phyloP scores from a whole-genome alignment of 2,797 vertebrate species.

The Sarcophilus harrisii region DNA sequence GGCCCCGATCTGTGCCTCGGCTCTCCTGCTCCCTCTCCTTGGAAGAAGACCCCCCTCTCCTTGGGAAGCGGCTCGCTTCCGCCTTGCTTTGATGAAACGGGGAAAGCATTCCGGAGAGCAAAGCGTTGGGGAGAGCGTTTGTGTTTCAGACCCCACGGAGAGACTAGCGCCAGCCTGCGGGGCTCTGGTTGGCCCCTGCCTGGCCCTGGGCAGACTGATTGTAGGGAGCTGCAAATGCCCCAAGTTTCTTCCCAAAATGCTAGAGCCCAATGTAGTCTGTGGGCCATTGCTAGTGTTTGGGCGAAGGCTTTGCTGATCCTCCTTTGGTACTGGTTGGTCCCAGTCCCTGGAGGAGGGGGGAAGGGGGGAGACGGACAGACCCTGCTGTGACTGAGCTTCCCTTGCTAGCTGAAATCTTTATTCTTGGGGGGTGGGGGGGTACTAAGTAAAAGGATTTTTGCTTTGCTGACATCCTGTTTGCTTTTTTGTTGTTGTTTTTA shows the following conservation, averaged over 20 bases:
- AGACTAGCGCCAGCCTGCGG: background rate
- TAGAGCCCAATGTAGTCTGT: background rate
- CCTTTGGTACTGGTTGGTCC: background rate
- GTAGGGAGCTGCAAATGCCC: background rate
- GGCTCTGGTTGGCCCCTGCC: background rate
- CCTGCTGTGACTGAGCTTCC: background rate
- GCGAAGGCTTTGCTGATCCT: background rate
- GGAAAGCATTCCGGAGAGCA: background rate
- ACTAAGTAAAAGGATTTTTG: constrained; percentile 65
- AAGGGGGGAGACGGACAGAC: too few species aligned
- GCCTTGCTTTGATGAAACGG: constrained; percentile 9
- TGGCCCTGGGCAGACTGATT: background rate
- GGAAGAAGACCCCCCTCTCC: constrained; percentile 40
- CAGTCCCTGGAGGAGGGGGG: background rate
- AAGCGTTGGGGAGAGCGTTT: background rate
- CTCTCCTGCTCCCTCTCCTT: background rate
- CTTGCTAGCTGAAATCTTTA: constrained; percentile 39
- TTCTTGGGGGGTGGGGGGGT: constrained; percentile 31
- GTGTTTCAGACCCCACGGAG: constrained; percentile 30
- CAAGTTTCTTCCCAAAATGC: background rate
- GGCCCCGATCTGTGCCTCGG: background rate
- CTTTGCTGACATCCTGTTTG: constrained; percentile 76
- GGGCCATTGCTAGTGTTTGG: background rate
- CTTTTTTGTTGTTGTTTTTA: constrained; percentile 38
- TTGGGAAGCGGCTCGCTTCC: constrained; percentile 19